Evolutionary conservation across 1,140 invertebrate species (phyloP).

Genomic region (Euglossa dilemma): DNA sequence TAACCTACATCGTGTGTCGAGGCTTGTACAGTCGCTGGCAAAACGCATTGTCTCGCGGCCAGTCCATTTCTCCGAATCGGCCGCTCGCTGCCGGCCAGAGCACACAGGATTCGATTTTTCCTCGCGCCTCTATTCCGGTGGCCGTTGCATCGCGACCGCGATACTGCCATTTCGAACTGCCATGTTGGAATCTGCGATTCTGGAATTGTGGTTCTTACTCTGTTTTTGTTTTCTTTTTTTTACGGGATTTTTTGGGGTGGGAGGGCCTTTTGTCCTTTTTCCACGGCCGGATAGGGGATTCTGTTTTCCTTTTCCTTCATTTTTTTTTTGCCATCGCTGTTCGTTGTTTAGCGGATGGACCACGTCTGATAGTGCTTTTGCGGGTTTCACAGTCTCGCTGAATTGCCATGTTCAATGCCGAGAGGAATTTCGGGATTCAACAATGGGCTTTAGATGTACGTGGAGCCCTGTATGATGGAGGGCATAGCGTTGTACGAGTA

Average conservation of each 20-base stretch:
- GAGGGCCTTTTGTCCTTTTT: neutral
- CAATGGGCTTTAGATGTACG: too few relatives aligned
- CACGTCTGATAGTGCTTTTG: neutral
- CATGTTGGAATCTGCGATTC: neutral
- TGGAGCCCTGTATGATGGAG: too few relatives aligned
- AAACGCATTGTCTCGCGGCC: constrained; percentile 49
- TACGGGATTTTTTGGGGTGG: neutral
- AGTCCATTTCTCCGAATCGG: constrained; percentile 10
- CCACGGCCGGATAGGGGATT: neutral
- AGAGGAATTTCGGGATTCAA: neutral
- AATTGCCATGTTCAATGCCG: neutral
- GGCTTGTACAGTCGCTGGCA: constrained; percentile 71
- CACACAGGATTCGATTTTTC: constrained; percentile 31
- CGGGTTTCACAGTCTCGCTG: neutral
- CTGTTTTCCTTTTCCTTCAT: neutral
- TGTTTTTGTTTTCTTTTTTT: neutral
- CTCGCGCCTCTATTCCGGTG: constrained; percentile 10
- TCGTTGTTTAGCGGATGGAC: neutral
- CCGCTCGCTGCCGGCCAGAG: neutral
- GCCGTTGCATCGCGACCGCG: neutral
- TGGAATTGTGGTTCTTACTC: neutral
- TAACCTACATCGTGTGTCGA: constrained; percentile 77
- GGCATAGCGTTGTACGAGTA: too few relatives aligned
- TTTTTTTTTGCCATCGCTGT: neutral
- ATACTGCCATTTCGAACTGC: neutral